Evolutionary conservation across 2,888 invertebrate genomes (phyloP), one percentile per base, ranked within the genome.

Genomic region (Caenorhabditis sp.): DNA sequence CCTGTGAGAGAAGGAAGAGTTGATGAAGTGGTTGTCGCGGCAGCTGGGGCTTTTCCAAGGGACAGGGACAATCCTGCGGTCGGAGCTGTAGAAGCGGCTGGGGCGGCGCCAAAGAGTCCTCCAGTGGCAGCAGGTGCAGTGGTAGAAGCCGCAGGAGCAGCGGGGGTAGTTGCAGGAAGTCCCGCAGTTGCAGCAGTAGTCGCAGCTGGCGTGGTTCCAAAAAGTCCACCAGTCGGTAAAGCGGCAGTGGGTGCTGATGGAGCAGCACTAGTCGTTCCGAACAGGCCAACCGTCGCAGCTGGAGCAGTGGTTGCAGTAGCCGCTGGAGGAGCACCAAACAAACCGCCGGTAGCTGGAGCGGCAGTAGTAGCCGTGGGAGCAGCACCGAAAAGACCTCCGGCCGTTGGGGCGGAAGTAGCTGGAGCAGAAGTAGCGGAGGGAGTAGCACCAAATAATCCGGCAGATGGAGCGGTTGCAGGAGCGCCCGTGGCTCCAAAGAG

Each of bases 361-460:
- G 37, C 37, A n/a, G 61, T 44, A 11, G 61, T 2, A n/a, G 61
- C 44, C 2, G 61, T 37, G 2, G 62, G 35, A 18, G 61, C 18
- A 11, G 70, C 44, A 6, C 68, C 68, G 22, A 68, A 68, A 8
- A 68, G 44, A 44, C 55, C 40, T 20, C 44, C 56, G 18, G 60
- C 9, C 47, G 64, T 22, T 47, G 72, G 56, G 11, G 44, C 62
- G 3, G 40, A 20, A n/a, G 70, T 44, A 13, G 60, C 20, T 18
- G 60, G 2, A 11, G 53, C 58, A 5, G 60, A 20, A 28, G 60
- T n/a, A 6, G 51, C 26, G 20, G 68, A 28, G 6, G 56, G 24
- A n/a, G 53, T 24, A 9, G 53, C 32, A 47, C 68, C 68, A 20
- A 70, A 70, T 0, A 70, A 51, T 37, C 60, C 70, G 15, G 51